Evolutionary conservation across 2,113 vertebrate genomes (phyloP).

Genomic region (Epinephelus fuscoguttatus): DNA sequence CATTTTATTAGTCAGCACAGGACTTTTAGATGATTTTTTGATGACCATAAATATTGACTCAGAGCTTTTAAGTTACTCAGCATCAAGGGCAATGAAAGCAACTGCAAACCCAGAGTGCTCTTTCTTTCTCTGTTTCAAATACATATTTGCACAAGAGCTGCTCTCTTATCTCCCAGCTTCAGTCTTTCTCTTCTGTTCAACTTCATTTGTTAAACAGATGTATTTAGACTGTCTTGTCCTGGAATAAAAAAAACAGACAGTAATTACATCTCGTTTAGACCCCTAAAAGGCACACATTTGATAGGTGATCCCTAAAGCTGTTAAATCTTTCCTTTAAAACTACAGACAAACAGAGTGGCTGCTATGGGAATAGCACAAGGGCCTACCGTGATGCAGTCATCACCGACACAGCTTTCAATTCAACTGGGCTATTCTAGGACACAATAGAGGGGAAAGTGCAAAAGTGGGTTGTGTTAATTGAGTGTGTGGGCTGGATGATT

Average conservation of each 20-base stretch:
- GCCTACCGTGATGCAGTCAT: slow-evolving; percentile 56
- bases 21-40: slow-evolving; percentile 50
- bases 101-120: slow-evolving; percentile 18
- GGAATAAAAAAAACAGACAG: slow-evolving; percentile 42
- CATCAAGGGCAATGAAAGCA: slow-evolving; percentile 59
- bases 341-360: slow-evolving; percentile 45
- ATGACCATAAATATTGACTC: slow-evolving; percentile 64
- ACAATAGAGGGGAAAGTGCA: slow-evolving; percentile 79
- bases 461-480: slow-evolving; percentile 84
- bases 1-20: slow-evolving; percentile 53
- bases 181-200: slow-evolving; percentile 45
- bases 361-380: slow-evolving; percentile 52
- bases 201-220: slow-evolving; percentile 62
- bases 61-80: slow-evolving; percentile 41
- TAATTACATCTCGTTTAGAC: slow-evolving; percentile 72
- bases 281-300: slow-evolving; percentile 62
- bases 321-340: slow-evolving; percentile 65
- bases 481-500: slow-evolving; percentile 82
- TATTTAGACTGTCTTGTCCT: slow-evolving; percentile 43
- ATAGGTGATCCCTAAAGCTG: slow-evolving; percentile 68
- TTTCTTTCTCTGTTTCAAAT: slow-evolving; percentile 45
- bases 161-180: slow-evolving; percentile 51
- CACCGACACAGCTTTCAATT: slow-evolving; percentile 66
- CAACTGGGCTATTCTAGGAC: slow-evolving; percentile 77
- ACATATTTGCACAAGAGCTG: slow-evolving; percentile 43